A percentile compares a stretch with the other conserved stretches of the same genome.
Conservation (phyloP, 1,140 invertebrate genomes). For the Melanaphis sacchari region DNA sequence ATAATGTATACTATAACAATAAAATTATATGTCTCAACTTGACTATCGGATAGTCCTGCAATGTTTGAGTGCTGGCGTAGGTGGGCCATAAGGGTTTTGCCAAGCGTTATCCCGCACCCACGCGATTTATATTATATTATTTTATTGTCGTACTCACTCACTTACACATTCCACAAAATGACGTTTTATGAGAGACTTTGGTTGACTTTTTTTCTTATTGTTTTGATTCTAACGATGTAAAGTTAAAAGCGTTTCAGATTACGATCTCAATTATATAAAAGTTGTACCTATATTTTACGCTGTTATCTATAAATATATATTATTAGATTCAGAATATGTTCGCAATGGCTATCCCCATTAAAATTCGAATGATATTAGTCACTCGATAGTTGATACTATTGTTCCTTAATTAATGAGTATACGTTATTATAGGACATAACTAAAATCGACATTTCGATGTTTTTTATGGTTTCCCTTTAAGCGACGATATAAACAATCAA, state of each 20-base stretch:
- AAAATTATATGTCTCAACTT: background rate
- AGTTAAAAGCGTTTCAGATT: conserved; percentile 4
- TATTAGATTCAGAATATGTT: background rate
- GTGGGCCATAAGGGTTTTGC: background rate
- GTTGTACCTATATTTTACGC: background rate
- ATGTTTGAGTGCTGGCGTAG: background rate
- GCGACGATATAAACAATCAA: background rate
- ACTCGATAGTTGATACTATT: conserved; percentile 26
- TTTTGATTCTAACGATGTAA: background rate
- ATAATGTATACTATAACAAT: background rate
- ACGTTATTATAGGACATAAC: background rate
- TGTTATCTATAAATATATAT: background rate
- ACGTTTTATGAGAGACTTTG: background rate
- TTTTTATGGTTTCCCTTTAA: background rate
- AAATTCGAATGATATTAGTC: conserved; percentile 22
- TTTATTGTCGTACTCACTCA: background rate
- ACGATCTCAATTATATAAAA: background rate
- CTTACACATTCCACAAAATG: background rate
- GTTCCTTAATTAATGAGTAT: background rate
- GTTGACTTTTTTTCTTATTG: background rate
- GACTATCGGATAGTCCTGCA: background rate
- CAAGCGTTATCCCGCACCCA: background rate
- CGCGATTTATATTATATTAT: background rate
- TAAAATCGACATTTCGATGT: conserved; percentile 28
- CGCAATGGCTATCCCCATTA: background rate